phyloP scores from a whole-genome alignment of 1,140 invertebrate species.

The Drosophila erecta region DNA sequence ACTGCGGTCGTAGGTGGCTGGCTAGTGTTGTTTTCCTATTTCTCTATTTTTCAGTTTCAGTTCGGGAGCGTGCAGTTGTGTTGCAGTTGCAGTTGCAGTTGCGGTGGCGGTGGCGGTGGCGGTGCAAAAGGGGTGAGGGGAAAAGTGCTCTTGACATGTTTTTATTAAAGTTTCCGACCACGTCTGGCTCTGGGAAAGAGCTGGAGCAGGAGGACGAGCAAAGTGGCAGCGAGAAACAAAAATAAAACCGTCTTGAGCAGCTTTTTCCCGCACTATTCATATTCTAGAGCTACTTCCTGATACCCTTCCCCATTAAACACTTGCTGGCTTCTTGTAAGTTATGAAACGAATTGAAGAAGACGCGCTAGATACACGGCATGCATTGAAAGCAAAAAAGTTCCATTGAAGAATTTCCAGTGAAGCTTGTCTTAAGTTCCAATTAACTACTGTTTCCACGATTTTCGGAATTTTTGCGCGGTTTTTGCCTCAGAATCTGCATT shows the following conservation, averaged over 20 bases:
- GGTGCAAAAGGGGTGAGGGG: constrained; percentile 8
- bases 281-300: not conserved
- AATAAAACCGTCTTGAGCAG: constrained; percentile 21
- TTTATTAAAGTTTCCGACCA: constrained; percentile 74
- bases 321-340: constrained; percentile 8
- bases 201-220: not conserved
- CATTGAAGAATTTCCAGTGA: too few species aligned
- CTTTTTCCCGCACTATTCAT: not conserved
- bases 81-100: too few species aligned
- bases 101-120: too few species aligned
- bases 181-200: constrained; percentile 6
- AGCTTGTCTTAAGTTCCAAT: too few species aligned
- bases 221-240: constrained; percentile 36
- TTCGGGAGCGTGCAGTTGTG: constrained; percentile 1
- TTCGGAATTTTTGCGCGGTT: not conserved
- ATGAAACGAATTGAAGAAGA: constrained; percentile 2
- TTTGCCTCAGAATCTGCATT: not conserved
- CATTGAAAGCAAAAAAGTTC: too few species aligned
- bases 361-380: too few species aligned
- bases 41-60: not conserved
- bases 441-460: too few species aligned
- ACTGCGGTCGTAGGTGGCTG: constrained; percentile 38
- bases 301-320: constrained; percentile 16
- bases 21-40: constrained; percentile 7
- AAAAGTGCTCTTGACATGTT: constrained; percentile 80